A percentile compares a stretch with the other conserved stretches of the same genome.
Evolutionary conservation across 2,888 invertebrate species (phyloP).

Genomic region (Orthosia cruda): DNA sequence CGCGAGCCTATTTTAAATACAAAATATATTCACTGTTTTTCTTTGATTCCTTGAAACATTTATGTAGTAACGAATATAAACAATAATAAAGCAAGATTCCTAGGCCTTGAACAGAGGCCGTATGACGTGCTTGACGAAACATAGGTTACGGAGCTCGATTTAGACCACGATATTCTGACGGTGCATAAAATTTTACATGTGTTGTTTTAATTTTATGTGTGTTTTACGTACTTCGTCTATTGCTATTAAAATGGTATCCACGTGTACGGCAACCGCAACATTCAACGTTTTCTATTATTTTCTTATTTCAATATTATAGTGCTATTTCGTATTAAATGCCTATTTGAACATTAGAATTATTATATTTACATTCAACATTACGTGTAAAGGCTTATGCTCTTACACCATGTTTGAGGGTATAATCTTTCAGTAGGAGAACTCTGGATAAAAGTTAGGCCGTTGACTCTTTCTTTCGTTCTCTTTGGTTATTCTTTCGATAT

Average conservation of each 20-base stretch:
- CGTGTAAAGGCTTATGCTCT: too few relatives aligned
- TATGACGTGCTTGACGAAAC: conserved; percentile 54
- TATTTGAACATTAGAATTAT: too few relatives aligned
- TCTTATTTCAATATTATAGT: too few relatives aligned
- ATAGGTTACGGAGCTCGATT: conserved; percentile 32
- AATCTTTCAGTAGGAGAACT: background rate
- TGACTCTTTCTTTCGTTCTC: background rate
- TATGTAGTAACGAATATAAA: conserved; percentile 31
- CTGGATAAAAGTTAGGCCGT: background rate
- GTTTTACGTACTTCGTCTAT: background rate
- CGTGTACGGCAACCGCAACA: background rate
- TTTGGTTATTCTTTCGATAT: background rate
- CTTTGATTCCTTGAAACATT: background rate
- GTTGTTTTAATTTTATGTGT: conserved; percentile 18
- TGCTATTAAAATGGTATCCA: background rate
- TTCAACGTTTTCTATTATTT: too few relatives aligned
- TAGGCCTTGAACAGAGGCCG: conserved; percentile 56
- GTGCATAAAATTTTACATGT: conserved; percentile 16
- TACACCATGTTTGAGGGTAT: background rate
- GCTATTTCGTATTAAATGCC: too few relatives aligned
- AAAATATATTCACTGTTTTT: background rate
- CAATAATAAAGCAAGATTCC: conserved; percentile 39
- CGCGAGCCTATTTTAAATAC: too few relatives aligned
- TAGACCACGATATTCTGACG: conserved; percentile 31
- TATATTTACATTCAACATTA: too few relatives aligned